These are phyloP conservation scores for Myzus persicae DNA, from an alignment of 1,140 invertebrate species.

Conservation along the genomic window DNA sequence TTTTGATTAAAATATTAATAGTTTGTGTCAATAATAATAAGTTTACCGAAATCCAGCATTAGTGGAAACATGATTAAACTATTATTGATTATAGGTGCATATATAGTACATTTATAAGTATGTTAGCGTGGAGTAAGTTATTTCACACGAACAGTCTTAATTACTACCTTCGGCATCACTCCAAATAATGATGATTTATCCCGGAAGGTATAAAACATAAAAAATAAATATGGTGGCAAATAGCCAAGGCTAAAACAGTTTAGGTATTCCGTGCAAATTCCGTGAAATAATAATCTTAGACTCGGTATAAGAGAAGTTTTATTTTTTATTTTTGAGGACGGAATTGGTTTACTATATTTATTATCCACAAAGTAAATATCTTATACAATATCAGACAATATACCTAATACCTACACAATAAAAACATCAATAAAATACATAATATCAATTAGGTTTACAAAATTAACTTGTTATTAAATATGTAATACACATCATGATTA, in stretches of 20 bases:
- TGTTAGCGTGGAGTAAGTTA: background rate
- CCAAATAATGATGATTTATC: background rate
- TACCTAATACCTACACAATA: background rate
- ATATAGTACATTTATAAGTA: background rate
- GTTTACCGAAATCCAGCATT: background rate
- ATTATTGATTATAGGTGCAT: background rate
- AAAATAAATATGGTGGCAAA: background rate
- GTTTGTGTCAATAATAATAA: background rate
- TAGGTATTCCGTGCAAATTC: background rate
- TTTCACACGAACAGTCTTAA: background rate
- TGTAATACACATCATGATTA: background rate
- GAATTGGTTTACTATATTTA: background rate
- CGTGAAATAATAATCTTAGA: background rate
- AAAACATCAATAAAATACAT: background rate
- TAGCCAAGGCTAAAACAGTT: background rate
- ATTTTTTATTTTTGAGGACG: background rate
- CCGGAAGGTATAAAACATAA: background rate
- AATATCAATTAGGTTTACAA: background rate
- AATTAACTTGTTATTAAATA: background rate
- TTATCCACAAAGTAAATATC: background rate
- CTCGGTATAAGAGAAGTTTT: background rate
- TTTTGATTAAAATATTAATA: background rate
- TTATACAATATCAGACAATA: background rate
- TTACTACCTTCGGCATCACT: background rate
- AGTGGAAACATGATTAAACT: background rate